Percentiles rank a stretch among this genome's conserved stretches.
phyloP scores from a whole-genome alignment of 1,140 invertebrate species.

The Sweltsa coloradensis region DNA sequence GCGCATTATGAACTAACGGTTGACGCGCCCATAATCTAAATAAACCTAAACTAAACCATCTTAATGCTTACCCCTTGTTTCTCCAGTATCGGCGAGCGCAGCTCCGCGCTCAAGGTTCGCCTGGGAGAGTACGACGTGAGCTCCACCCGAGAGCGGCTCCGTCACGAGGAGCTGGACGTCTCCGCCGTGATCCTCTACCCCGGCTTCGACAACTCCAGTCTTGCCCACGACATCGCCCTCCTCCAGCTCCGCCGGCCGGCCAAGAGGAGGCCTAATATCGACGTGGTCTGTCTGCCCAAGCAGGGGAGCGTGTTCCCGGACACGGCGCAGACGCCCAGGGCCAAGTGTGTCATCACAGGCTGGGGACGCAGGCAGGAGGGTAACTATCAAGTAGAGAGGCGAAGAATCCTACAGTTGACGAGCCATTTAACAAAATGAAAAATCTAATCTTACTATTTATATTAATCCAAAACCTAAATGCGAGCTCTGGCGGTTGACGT shows the following conservation, averaged over 20 bases:
- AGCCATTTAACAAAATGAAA: slow-evolving; percentile 18
- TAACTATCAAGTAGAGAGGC: slow-evolving; percentile 19
- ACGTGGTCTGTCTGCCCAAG: slow-evolving; percentile 33
- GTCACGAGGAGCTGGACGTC: slow-evolving; percentile 23
- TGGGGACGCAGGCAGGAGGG: slow-evolving; percentile 39
- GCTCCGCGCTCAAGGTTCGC: slow-evolving; percentile 28
- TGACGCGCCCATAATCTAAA: too few species aligned
- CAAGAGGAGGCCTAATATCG: slow-evolving; percentile 25
- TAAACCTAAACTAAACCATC: too few species aligned
- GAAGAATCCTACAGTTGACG: too few species aligned
- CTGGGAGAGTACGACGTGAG: slow-evolving; percentile 37
- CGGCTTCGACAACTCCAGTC: slow-evolving; percentile 28
- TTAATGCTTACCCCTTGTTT: not conserved
- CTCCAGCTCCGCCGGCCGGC: slow-evolving; percentile 26
- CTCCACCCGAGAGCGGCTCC: slow-evolving; percentile 18
- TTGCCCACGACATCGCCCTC: slow-evolving; percentile 35
- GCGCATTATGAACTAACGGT: too few species aligned
- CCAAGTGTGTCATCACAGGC: slow-evolving; percentile 40
- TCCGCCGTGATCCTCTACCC: slow-evolving; percentile 22
- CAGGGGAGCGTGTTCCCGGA: slow-evolving; percentile 13
- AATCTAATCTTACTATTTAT: too few species aligned
- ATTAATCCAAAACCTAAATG: too few species aligned
- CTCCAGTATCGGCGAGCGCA: slow-evolving; percentile 14
- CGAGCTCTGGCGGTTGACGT: too few species aligned
- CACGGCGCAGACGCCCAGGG: slow-evolving; percentile 10